Evolutionary conservation across 2,113 vertebrate species (phyloP).

Genomic region (Cyrtonyx montezumae): DNA sequence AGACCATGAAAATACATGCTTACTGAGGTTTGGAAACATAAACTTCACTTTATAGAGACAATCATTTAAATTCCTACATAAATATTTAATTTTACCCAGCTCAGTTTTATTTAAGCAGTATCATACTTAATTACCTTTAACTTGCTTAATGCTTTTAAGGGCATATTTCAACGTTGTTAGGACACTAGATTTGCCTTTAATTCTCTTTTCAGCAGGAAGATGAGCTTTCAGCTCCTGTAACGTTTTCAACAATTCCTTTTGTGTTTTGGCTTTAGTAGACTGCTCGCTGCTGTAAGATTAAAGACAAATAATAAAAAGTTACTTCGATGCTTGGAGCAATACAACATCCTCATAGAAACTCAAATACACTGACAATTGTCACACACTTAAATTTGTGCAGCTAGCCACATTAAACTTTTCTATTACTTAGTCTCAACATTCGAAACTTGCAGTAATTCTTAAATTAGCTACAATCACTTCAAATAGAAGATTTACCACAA

Average conservation of each 20-base stretch:
- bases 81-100: neutral
- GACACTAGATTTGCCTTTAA: constrained; percentile 88
- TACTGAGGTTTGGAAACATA: neutral
- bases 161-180: constrained; percentile 90
- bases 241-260: constrained; percentile 90
- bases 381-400: neutral
- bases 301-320: constrained; percentile 4
- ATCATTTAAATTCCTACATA: neutral
- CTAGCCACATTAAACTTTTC: neutral
- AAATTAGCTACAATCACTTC: neutral
- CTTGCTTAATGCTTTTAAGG: constrained; percentile 92
- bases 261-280: constrained; percentile 90
- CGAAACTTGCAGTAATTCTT: neutral
- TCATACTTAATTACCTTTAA: constrained; percentile 85
- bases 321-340: neutral
- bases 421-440: neutral
- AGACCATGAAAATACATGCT: neutral
- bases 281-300: constrained; percentile 85
- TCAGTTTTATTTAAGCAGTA: neutral
- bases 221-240: constrained; percentile 91
- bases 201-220: constrained; percentile 88
- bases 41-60: neutral
- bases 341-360: neutral
- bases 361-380: neutral
- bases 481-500: constrained; percentile 4